Evolutionary conservation across 64 coral and sea anemone genomes (phyloP), one percentile per base, ranked within the genome.

Genomic region (Montipora capricornis): DNA sequence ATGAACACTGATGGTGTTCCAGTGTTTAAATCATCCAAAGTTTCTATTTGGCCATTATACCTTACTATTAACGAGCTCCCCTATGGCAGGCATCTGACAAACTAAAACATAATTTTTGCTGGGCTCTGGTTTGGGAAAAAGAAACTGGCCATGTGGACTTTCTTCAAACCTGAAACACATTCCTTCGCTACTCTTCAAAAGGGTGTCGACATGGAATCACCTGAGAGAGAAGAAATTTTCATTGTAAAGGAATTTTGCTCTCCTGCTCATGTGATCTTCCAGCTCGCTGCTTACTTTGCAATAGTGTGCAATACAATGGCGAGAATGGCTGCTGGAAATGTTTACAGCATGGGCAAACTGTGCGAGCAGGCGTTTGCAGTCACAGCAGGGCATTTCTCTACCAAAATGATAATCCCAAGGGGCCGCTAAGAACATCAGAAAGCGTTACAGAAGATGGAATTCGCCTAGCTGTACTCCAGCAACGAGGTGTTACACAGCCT

Each of bases 111-210:
- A 81, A 44, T 95, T 4, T 82, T 95, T 26, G 50, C 79, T 50
- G 93, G 93, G 58, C 80, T 90, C 16, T 95, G 93, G 93, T 95
- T 95, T 79, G 93, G 93, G 20, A 78, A 89, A 48, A 84, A 48
- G 4, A 95, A 95, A 74, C 93, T 88, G 26, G 58, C 74, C 3
- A 95, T 95, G 93, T 74, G 57, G 15, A 78, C 87, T 19, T 95
- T 84, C 44, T 59, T 95, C 15, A 89, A 90, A 95, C 93, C 93
- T 8, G 52, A 52, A 60, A 20, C 15, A 81, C 17, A 79, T 60
- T 47, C 75, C 88, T 8, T 70, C 90, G 15, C 37, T 37, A 37
- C 37, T 37, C 37, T 37, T 37, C 85, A 94, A 94, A 53, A 81
- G 5, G 75, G 92, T 71, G 68, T 94, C 44, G 57, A 87, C 50